Percentiles rank a stretch among this genome's conserved stretches.
Evolutionary conservation across 2,888 invertebrate genomes (phyloP).

Genomic region (Tiliacea citrago): DNA sequence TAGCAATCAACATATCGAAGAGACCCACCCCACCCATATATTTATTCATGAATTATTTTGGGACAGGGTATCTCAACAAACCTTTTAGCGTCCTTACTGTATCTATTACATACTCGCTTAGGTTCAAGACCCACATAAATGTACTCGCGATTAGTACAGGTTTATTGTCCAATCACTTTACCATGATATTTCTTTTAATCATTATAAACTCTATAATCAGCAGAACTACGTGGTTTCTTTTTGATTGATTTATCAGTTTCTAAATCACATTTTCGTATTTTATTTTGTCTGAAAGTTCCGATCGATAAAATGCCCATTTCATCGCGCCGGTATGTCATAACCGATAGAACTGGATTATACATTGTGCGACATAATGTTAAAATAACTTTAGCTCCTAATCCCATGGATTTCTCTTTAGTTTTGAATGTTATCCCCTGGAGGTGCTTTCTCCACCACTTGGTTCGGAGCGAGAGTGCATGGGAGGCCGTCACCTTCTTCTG

Average conservation of each 20-base stretch:
- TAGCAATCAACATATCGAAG: too few species aligned
- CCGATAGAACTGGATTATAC: slow-evolving; percentile 18
- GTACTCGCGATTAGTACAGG: too few species aligned
- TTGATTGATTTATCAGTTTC: slow-evolving; percentile 20
- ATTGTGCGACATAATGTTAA: slow-evolving; percentile 17
- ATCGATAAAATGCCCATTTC: slow-evolving; percentile 17
- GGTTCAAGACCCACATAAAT: slow-evolving; percentile 3
- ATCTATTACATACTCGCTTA: background rate
- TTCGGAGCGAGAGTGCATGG: too few species aligned
- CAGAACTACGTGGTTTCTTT: slow-evolving; percentile 16
- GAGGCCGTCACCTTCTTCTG: too few species aligned
- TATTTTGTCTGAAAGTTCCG: slow-evolving; percentile 17
- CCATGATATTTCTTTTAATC: slow-evolving; percentile 16
- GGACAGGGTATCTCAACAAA: background rate
- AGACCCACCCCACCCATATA: too few species aligned
- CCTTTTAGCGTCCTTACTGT: background rate
- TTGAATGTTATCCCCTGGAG: background rate
- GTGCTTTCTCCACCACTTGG: too few species aligned
- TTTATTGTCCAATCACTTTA: slow-evolving; percentile 14
- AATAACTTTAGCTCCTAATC: slow-evolving; percentile 20
- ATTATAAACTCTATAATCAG: slow-evolving; percentile 15
- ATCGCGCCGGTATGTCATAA: slow-evolving; percentile 20
- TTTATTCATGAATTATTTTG: too few species aligned
- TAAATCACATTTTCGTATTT: slow-evolving; percentile 18
- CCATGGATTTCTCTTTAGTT: slow-evolving; percentile 21